Base-by-base conservation (phyloP, 2,888 invertebrate species). In the Microctonus aethiopoides region DNA sequence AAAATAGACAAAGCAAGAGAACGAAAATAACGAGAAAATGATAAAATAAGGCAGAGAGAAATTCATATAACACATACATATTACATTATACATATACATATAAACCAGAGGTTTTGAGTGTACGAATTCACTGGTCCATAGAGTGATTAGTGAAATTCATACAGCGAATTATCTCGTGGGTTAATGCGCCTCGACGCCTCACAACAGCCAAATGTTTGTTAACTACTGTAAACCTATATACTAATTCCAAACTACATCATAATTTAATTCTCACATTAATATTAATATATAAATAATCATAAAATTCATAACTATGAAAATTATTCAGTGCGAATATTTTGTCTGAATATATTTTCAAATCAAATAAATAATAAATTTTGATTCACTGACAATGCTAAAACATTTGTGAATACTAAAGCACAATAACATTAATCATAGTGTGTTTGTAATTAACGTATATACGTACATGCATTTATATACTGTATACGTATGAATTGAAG, bases 141-240 rank as follows among this genome's bases (percentile, higher is more conserved):
- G 63, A 70, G 73, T 76, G 73, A 73, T 74, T 73, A 76, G 73
- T 70, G 65, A 73, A 76, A 74, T 72, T 74, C 71, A 67, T 71
- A 72, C 70, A 67, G 59, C 56, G 65, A 73, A 74, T 74, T 74
- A 72, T 70, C 61, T 10, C 24, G 16, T 54, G 61, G 54, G 41
- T 51, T 70, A 70, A 70, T 65, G 52, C 52, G 39, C 56, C 39
- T 65, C 56, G 26, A 65, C 36, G 26, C 60, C 54, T n/a, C 59
- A 46, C 60, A 20, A 52, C 60, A 13, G 26, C 36, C 39, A 60
- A 70, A 70, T 70, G 32, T 60, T 52, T 65, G 51, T 36, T 16
- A 26, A 36, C 16, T 41, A 20, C 29, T 64, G 34, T 24, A n/a
- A n/a, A 16, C 16, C 46, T 46, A 46, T 46, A 46, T 46, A 46